phyloP scores from a whole-genome alignment of 2,888 invertebrate genomes.

The Ormia ochracea region DNA sequence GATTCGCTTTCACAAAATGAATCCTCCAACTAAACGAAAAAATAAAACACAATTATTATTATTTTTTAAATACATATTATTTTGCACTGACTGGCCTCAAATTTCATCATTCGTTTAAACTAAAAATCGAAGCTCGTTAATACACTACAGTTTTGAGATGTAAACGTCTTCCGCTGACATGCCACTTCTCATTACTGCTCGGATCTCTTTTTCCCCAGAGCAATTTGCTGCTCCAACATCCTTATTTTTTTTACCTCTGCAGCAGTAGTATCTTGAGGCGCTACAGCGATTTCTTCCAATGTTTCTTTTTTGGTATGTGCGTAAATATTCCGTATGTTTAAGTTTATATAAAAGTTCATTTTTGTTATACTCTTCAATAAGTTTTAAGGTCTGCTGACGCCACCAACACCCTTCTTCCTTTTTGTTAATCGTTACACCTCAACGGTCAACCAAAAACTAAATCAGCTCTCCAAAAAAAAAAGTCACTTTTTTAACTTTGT shows the following conservation, averaged over 20 bases:
- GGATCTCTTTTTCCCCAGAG: not conserved
- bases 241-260: slow-evolving; percentile 3
- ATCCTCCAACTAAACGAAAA: slow-evolving; percentile 8
- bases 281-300: not conserved
- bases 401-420: not conserved
- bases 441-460: no score
- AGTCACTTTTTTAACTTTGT: no score
- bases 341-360: not conserved
- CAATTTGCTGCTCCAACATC: slow-evolving; percentile 15
- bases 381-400: slow-evolving; percentile 2
- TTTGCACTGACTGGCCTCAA: slow-evolving; percentile 16
- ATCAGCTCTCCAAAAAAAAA: no score
- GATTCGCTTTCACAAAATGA: not conserved
- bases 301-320: slow-evolving; percentile 2
- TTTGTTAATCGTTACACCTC: no score
- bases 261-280: not conserved
- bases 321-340: not conserved
- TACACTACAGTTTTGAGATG: slow-evolving; percentile 8
- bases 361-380: not conserved
- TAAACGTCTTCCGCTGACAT: slow-evolving; percentile 10
- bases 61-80: not conserved
- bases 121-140: slow-evolving; percentile 17
- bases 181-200: slow-evolving; percentile 16
- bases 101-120: slow-evolving; percentile 15
- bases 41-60: not conserved